phyloP scores from a whole-genome alignment of 2,113 vertebrate species.

The Actinemys pallida region DNA sequence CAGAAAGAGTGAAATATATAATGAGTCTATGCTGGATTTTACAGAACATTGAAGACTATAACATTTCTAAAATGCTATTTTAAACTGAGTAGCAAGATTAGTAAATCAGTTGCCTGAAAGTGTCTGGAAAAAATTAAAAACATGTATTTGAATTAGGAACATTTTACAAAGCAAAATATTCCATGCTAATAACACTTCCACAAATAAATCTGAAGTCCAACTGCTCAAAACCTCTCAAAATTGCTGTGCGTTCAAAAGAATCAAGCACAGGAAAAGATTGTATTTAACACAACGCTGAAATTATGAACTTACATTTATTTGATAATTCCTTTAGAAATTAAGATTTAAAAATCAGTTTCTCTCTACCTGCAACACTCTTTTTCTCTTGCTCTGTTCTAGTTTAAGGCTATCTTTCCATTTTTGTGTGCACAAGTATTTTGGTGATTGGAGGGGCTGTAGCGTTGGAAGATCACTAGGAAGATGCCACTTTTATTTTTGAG shows the following conservation, averaged over 20 bases:
- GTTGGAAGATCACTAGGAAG: conserved; percentile 31
- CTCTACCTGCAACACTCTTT: accelerated
- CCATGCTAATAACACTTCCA: neutral
- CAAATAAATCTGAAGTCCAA: neutral
- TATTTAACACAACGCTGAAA: neutral
- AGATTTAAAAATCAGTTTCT: neutral
- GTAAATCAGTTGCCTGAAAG: neutral
- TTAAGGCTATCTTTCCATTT: neutral
- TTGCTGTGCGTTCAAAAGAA: neutral
- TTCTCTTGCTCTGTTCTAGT: neutral
- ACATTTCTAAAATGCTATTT: neutral
- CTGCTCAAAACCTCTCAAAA: neutral
- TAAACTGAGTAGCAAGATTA: neutral
- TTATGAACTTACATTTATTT: neutral
- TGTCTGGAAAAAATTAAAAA: neutral
- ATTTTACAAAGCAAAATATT: conserved; percentile 3
- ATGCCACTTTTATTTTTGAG: neutral
- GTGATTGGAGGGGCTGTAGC: neutral
- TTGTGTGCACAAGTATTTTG: neutral
- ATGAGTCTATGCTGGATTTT: neutral
- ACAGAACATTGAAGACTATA: neutral
- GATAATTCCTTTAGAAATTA: neutral
- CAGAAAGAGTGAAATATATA: neutral
- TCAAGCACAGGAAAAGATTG: neutral
- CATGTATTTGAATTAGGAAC: accelerated